Base-by-base conservation (phyloP, 2,113 vertebrate species). In the Bufo gargarizans region DNA sequence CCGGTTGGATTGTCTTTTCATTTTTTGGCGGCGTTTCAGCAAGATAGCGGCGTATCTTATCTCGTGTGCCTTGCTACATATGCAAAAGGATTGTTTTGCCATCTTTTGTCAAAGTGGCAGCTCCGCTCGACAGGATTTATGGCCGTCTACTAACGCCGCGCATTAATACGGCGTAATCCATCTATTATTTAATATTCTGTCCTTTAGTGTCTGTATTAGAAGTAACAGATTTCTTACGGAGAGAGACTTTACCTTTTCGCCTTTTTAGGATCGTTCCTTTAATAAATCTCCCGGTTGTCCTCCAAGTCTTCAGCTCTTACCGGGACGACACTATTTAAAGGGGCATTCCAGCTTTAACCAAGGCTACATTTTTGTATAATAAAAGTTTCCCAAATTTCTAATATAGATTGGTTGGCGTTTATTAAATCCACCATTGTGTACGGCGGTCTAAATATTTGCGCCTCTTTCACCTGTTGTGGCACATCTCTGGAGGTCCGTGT, bases 61-160 rank as follows among this genome's bases (percentile, higher is more conserved):
- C 87, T 78, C 53, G 14, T 10, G 9, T 55, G 61, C 81, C 67
- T n/a, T 10, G 71, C 80, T 89, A 84, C 71, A 69, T 88, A 77
- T 83, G 80, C 87, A 83, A 65, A 61, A 82, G 58, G 45, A 65
- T 77, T 84, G 67, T 55, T 56, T 50, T 55, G 63, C 56, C 20
- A 20, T 88, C 65, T 78, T 84, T 84, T 84, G 81, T 88, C 81
- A 84, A 84, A 84, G 43, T 84, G 87, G 87, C 87, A 84, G 80
- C 87, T 67, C 16, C 17, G n/a, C 80, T 49, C 67, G 13, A 61
- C 47, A 63, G 69, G 69, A 88, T 88, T 82, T 88, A 88, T 88
- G 71, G 71, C n/a, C 3, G 56, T 77, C 59, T 47, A 63, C 16
- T 72, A 53, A 45, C 81, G 3, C 47, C 3, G 22, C 56, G 72